Evolutionary conservation across 2,888 invertebrate species (phyloP).

Genomic region (Eubasilissa splendida): DNA sequence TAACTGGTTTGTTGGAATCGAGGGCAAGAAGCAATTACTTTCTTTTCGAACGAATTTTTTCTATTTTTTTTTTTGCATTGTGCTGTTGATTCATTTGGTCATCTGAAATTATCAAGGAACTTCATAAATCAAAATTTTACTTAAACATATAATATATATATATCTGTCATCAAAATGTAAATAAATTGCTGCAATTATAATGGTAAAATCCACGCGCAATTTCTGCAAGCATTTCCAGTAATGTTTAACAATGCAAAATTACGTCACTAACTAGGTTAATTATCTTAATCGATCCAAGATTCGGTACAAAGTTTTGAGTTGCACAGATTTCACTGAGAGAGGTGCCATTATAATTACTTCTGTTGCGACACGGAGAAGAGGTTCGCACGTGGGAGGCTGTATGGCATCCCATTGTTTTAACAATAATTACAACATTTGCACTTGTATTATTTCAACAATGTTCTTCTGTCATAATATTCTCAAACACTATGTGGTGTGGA

Average conservation of each 20-base stretch:
- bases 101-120: too few species aligned
- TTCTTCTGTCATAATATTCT: slow-evolving; percentile 41
- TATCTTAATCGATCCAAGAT: slow-evolving; percentile 19
- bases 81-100: too few species aligned
- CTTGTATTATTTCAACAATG: slow-evolving; percentile 30
- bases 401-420: slow-evolving; percentile 36
- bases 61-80: too few species aligned
- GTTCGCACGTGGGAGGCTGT: slow-evolving; percentile 26
- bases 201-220: too few species aligned
- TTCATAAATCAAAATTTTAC: too few species aligned
- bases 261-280: slow-evolving; percentile 22
- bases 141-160: too few species aligned
- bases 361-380: slow-evolving; percentile 13
- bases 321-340: slow-evolving; percentile 11
- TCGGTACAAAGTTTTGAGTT: slow-evolving; percentile 19
- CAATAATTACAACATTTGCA: slow-evolving; percentile 34
- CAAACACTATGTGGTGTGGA: slow-evolving; percentile 5
- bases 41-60: too few species aligned
- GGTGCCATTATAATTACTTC: slow-evolving; percentile 31
- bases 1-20: too few species aligned
- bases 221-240: background rate
- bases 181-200: too few species aligned
- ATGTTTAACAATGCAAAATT: background rate
- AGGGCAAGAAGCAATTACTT: too few species aligned
- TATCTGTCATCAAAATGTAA: too few species aligned